phyloP scores from a whole-genome alignment of 1,140 invertebrate species.

The Ceratosolen solmsi region DNA sequence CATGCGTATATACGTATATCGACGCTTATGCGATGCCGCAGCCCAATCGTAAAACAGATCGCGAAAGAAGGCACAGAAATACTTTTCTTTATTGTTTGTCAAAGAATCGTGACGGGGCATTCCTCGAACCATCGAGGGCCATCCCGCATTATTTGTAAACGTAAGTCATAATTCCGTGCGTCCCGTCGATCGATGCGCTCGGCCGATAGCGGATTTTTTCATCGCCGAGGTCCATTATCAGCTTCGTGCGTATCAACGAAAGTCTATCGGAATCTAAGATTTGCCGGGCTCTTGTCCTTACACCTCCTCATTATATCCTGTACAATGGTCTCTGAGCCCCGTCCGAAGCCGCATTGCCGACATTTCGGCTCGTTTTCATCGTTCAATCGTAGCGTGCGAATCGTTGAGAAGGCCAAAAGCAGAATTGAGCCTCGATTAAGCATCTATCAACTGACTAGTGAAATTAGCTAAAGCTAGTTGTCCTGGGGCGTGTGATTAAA shows the following conservation, averaged over 20 bases:
- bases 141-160: conserved; percentile 21
- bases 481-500: no score
- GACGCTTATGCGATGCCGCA: not conserved
- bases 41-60: not conserved
- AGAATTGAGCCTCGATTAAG: not conserved
- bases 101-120: conserved; percentile 1
- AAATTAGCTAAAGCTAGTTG: no score
- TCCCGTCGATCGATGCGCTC: not conserved
- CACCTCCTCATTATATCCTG: not conserved
- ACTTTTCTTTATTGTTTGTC: conserved; percentile 18
- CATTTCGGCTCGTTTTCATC: no score
- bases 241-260: conserved; percentile 1
- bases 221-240: conserved; percentile 14
- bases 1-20: no score
- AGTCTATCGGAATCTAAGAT: not conserved
- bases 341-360: no score
- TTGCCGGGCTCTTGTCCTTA: not conserved
- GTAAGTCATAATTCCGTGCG: not conserved
- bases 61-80: not conserved
- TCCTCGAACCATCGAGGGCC: not conserved
- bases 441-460: no score
- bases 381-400: no score
- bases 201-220: conserved; percentile 32
- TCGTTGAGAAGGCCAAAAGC: no score
- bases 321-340: no score